Evolutionary conservation across 2,113 vertebrate genomes (phyloP), one percentile per base, ranked within the genome.

Genomic region (Rana temporaria): DNA sequence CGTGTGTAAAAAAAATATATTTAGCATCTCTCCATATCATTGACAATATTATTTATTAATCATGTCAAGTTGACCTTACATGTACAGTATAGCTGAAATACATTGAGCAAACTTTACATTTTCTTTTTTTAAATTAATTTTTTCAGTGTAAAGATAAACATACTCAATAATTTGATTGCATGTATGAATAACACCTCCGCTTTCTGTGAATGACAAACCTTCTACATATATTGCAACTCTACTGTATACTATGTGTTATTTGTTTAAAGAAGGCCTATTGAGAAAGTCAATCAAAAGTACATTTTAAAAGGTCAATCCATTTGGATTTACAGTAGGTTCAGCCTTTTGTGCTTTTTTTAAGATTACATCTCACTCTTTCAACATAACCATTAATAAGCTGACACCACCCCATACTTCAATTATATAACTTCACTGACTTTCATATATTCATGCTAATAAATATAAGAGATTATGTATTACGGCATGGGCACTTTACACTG

Each of bases 331-430:
- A 30, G 34, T 16, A 48, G 66, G 78, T 80, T 71, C 62, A 57
- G 78, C 66, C 78, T 80, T 18, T 70, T 26, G 32, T 62, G 20
- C 5, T 68, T 57, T 71, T 80, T 80, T 80, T 22, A 80, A 62
- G 78, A 80, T 80, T 38, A 67, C 67, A 70, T 48, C 78, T 80
- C 70, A 62, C 65, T 80, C 66, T 71, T 70, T 80, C 34, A 80
- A 60, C 66, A 60, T 60, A 22, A 24, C 11, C 48, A 70, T 80
- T 57, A 68, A 68, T 57, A 9, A 26, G 65, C 48, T 52, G 55
- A 42, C 66, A 70, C 78, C 78, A 62, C 78, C 78, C 78, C 55
- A 5, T n/a, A 80, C 78, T 70, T 79, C 67, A 80, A 71, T 80
- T 63, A 22, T 38, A 17, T 9, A 59, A 16, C 15, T 79, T 66